phyloP scores from a whole-genome alignment of 2,888 invertebrate genomes.

The Timema podura region DNA sequence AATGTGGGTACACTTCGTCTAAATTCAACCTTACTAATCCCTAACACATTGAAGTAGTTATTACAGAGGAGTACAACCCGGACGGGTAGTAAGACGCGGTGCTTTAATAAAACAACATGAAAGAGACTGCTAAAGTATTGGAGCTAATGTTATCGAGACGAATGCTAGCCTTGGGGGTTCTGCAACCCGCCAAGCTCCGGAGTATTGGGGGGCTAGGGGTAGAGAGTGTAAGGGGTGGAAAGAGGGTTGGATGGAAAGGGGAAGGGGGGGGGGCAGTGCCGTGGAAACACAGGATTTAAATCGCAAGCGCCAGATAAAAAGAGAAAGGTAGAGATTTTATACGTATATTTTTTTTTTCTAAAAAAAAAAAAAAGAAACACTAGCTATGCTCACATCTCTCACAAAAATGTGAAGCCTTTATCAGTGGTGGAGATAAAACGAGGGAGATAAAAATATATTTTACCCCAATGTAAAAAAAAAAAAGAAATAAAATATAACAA shows the following conservation, averaged over 20 bases:
- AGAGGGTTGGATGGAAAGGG: constrained; percentile 15
- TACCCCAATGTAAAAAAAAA: constrained; percentile 23
- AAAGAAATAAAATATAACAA: constrained; percentile 18
- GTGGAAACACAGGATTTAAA: constrained; percentile 21
- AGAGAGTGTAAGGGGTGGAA: constrained; percentile 8
- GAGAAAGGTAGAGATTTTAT: constrained; percentile 18
- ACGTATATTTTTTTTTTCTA: constrained; percentile 13
- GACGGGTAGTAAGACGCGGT: too few species aligned
- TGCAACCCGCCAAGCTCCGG: not conserved
- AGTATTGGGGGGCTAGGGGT: not conserved
- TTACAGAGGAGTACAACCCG: too few species aligned
- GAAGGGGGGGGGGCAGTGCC: not conserved
- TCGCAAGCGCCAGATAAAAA: constrained; percentile 19
- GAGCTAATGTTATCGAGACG: constrained; percentile 6
- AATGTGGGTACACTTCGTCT: too few species aligned
- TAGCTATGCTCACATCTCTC: constrained; percentile 27
- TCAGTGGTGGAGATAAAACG: constrained; percentile 27
- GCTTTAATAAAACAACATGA: too few species aligned
- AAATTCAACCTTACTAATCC: too few species aligned
- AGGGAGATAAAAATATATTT: constrained; percentile 28
- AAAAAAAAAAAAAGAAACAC: constrained; percentile 23
- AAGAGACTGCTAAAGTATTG: too few species aligned
- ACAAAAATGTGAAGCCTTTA: constrained; percentile 30
- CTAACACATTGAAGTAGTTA: too few species aligned
- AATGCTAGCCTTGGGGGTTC: not conserved